Conservation (phyloP, 2,797 vertebrate genomes). For the Erethizon dorsatum region DNA sequence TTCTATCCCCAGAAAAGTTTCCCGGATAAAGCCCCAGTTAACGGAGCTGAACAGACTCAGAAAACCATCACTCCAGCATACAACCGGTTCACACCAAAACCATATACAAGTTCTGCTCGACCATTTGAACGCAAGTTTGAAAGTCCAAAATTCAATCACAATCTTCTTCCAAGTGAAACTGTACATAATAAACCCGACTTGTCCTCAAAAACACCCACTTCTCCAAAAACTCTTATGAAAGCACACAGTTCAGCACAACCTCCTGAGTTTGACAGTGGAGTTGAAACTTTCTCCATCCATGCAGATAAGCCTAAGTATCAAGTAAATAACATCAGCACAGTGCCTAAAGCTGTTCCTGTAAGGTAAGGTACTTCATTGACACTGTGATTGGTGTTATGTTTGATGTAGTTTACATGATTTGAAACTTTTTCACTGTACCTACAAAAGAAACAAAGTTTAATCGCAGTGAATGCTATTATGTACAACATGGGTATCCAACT, state of each 20-base stretch:
- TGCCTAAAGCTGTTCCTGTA: constrained; percentile 97
- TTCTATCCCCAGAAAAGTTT: constrained; percentile 96
- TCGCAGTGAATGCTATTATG: accelerated
- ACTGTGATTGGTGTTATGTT: background rate
- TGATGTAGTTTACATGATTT: background rate
- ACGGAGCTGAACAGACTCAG: constrained; percentile 92
- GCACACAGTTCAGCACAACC: constrained; percentile 94
- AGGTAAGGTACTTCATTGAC: constrained; percentile 90
- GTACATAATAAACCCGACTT: constrained; percentile 91
- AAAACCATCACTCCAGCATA: constrained; percentile 92
- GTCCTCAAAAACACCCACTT: constrained; percentile 90
- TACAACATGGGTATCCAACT: background rate
- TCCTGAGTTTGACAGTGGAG: constrained; percentile 94
- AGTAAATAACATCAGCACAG: constrained; percentile 96
- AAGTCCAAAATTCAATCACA: constrained; percentile 99
- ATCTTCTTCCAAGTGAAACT: constrained; percentile 97
- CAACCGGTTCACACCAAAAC: constrained; percentile 95
- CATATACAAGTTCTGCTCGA: constrained; percentile 94
- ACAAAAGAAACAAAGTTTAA: background rate
- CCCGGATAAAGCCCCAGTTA: constrained; percentile 94
- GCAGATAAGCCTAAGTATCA: constrained; percentile 97
- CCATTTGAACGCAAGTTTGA: constrained; percentile 99
- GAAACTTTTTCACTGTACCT: background rate
- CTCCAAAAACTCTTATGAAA: constrained; percentile 91
- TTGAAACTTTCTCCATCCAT: constrained; percentile 96